Conservation (phyloP, 2,888 invertebrate species). For the Pegoplata infirma region DNA sequence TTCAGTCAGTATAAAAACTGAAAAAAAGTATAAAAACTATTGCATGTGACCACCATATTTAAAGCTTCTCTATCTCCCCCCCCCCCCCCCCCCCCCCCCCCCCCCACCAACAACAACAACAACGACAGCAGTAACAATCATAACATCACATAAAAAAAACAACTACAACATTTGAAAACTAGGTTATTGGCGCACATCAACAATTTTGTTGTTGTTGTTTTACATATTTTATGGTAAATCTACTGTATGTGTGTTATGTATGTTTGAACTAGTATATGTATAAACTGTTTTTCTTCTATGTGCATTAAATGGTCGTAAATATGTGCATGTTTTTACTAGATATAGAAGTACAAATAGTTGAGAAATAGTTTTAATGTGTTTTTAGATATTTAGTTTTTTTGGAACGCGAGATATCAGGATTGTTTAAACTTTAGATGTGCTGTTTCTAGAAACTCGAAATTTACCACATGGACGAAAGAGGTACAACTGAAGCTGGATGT, state of each 20-base stretch:
- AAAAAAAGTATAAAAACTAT: constrained; percentile 29
- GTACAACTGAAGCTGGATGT: no score
- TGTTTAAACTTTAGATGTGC: no score
- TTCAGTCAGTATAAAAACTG: background rate
- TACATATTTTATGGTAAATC: no score
- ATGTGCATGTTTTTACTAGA: background rate
- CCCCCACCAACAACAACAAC: background rate
- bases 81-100: background rate
- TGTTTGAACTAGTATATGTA: background rate
- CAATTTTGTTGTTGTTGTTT: constrained; percentile 25
- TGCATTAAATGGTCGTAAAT: background rate
- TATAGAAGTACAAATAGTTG: background rate
- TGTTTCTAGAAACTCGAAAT: no score
- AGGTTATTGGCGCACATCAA: constrained; percentile 62
- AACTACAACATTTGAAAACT: constrained; percentile 45
- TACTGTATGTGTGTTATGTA: background rate
- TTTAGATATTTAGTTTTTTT: background rate
- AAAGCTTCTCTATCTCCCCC: background rate
- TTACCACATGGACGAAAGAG: no score
- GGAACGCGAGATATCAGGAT: no score
- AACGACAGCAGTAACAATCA: constrained; percentile 21
- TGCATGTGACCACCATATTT: constrained; percentile 46
- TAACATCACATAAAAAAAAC: constrained; percentile 27
- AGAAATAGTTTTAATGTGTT: background rate
- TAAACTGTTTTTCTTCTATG: background rate